phyloP scores from a whole-genome alignment of 2,797 vertebrate species.

The Tamandua tetradactyla region DNA sequence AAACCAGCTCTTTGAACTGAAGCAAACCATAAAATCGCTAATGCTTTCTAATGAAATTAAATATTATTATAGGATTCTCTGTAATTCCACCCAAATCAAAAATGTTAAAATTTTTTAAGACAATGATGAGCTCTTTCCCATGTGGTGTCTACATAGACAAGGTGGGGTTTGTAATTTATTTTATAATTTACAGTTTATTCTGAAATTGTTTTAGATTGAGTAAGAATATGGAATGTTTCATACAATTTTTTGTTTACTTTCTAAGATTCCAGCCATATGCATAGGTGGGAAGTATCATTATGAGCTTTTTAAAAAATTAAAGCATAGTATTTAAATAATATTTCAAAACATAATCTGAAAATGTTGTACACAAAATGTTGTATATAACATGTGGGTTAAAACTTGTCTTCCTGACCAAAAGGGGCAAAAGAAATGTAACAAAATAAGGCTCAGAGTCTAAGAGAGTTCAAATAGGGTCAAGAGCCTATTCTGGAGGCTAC shows the following conservation, averaged over 20 bases:
- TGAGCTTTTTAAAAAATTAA: neutral
- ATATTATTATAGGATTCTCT: neutral
- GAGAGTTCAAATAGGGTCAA: too few species aligned
- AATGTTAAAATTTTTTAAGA: neutral
- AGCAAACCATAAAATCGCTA: neutral
- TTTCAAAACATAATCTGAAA: neutral
- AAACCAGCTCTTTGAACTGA: neutral
- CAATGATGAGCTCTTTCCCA: neutral
- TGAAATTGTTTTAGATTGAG: neutral
- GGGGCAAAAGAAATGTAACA: too few species aligned
- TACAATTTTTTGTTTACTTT: neutral
- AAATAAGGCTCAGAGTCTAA: too few species aligned
- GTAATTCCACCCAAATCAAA: neutral
- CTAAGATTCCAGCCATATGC: neutral
- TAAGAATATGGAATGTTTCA: neutral
- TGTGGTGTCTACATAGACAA: neutral
- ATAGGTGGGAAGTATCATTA: neutral
- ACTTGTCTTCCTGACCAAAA: too few species aligned
- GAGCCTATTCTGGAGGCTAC: too few species aligned
- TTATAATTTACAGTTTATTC: too few species aligned
- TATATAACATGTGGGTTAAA: neutral
- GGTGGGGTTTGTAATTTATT: neutral
- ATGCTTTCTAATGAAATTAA: neutral
- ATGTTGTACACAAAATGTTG: neutral
- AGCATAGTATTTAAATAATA: neutral